phyloP scores from a whole-genome alignment of 2,888 invertebrate species.

The Hylaea fasciaria region DNA sequence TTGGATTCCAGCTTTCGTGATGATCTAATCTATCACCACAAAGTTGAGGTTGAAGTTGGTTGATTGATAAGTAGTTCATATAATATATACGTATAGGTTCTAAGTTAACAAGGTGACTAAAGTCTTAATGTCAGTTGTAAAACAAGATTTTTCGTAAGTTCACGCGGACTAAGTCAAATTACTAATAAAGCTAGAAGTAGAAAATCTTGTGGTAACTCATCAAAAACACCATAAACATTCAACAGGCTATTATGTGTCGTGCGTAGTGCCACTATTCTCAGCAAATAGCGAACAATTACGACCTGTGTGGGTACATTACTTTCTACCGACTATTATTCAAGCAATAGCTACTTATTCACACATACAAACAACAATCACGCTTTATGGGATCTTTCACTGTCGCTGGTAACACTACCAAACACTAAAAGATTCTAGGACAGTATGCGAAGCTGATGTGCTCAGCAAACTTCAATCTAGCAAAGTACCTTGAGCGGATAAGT shows the following conservation, averaged over 20 bases:
- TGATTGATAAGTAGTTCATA: no score
- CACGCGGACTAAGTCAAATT: no score
- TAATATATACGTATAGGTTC: no score
- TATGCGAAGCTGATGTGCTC: slow-evolving; percentile 1
- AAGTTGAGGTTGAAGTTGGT: no score
- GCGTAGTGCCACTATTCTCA: slow-evolving; percentile 29
- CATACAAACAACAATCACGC: slow-evolving; percentile 45
- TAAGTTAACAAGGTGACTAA: no score
- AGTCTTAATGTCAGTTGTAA: no score
- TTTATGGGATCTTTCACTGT: slow-evolving; percentile 32
- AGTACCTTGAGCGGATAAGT: slow-evolving; percentile 54
- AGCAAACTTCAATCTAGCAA: slow-evolving; percentile 51
- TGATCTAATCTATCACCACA: no score
- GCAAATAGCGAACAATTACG: slow-evolving; percentile 44
- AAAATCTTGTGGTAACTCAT: background rate
- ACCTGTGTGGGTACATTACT: slow-evolving; percentile 47
- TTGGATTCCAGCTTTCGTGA: no score
- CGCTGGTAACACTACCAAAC: background rate
- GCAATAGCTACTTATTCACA: slow-evolving; percentile 49
- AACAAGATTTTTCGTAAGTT: no score
- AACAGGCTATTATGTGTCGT: slow-evolving; percentile 20
- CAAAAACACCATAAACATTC: slow-evolving; percentile 22
- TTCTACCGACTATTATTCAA: slow-evolving; percentile 55
- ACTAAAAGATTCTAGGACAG: no score
- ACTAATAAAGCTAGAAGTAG: no score